These are phyloP conservation scores for Oceanodroma leucorhoa DNA, from an alignment of 2,797 vertebrate genomes.

Conservation along the genomic window DNA sequence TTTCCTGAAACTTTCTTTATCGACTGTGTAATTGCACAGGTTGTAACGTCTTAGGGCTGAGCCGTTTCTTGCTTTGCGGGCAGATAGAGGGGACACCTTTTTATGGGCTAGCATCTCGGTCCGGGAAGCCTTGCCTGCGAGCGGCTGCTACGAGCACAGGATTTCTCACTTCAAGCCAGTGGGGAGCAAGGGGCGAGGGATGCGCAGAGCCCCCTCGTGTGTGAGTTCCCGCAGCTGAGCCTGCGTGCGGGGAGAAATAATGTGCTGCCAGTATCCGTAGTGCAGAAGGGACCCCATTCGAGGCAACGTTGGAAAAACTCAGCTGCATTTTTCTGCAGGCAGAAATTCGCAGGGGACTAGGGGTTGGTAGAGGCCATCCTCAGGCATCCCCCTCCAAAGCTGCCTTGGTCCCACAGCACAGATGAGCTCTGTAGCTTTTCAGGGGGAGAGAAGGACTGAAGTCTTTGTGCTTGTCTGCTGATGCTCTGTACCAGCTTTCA, in stretches of 20 bases:
- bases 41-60: not conserved
- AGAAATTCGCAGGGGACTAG: not conserved
- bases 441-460: not conserved
- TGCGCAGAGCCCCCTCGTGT: not conserved
- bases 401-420: not conserved
- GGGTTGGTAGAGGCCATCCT: not conserved
- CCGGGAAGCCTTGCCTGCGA: not conserved
- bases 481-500: not conserved
- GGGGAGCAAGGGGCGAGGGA: not conserved
- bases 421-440: not conserved
- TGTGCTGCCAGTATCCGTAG: not conserved
- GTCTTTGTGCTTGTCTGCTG: not conserved
- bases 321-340: not conserved
- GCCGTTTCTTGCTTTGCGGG: not conserved
- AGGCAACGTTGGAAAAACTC: not conserved
- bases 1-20: slow-evolving; percentile 4
- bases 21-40: not conserved
- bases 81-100: not conserved
- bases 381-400: not conserved
- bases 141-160: not conserved
- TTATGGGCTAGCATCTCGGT: accelerated
- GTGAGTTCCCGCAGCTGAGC: not conserved
- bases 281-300: not conserved
- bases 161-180: not conserved
- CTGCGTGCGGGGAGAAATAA: not conserved